Evolutionary conservation across 2,888 invertebrate species (phyloP).

Genomic region (Leucoma salicis): DNA sequence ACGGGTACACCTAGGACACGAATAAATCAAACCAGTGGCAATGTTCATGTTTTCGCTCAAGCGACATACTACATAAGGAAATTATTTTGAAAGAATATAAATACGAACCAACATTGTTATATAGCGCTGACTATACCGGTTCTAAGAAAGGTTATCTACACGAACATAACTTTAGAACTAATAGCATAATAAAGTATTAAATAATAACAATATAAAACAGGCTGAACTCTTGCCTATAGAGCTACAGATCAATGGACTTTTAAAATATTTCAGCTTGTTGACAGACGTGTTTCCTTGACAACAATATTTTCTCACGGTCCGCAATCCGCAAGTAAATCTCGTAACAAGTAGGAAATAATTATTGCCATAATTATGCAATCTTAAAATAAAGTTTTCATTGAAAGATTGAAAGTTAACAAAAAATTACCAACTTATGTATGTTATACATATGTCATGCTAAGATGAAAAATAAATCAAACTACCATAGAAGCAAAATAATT

Average conservation of each 20-base stretch:
- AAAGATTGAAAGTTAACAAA: neutral
- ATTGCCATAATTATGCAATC: neutral
- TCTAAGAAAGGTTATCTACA: neutral
- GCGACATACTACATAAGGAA: too few relatives aligned
- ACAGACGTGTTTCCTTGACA: slow-evolving; percentile 10
- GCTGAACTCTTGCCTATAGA: slow-evolving; percentile 4
- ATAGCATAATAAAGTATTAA: neutral
- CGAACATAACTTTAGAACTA: neutral
- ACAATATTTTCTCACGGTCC: slow-evolving; percentile 11
- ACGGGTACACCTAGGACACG: slow-evolving; percentile 66
- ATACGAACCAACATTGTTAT: too few relatives aligned
- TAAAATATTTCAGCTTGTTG: too few relatives aligned
- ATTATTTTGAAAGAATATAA: too few relatives aligned
- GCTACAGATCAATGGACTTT: slow-evolving; percentile 19
- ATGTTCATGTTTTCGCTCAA: too few relatives aligned
- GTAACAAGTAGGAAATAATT: slow-evolving; percentile 3
- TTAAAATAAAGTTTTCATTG: neutral
- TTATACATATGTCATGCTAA: too few relatives aligned
- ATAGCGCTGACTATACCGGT: neutral
- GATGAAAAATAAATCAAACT: slow-evolving; percentile 2
- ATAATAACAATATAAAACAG: slow-evolving; percentile 7
- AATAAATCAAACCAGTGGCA: too few relatives aligned
- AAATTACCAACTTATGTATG: neutral
- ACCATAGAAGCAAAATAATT: too few relatives aligned
- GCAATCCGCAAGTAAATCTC: neutral